phyloP scores from a whole-genome alignment of 2,113 vertebrate genomes.

The Nicator chloris region DNA sequence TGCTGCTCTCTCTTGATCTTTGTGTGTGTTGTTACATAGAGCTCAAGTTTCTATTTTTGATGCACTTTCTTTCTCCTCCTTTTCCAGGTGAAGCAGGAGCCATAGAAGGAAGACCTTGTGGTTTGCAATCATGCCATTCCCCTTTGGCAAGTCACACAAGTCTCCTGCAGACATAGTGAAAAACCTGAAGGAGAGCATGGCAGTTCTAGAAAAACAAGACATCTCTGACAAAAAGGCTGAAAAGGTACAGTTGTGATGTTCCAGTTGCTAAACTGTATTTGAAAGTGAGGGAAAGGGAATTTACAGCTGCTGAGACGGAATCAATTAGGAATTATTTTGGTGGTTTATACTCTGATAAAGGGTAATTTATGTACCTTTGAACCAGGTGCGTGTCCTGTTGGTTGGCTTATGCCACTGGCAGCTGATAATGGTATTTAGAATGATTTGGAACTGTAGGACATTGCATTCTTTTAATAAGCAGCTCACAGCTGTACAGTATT shows the following conservation, averaged over 20 bases:
- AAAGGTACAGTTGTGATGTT: slow-evolving; percentile 75
- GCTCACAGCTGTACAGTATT: neutral
- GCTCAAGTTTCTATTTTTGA: neutral
- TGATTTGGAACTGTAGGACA: neutral
- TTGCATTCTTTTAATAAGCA: neutral
- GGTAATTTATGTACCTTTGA: neutral
- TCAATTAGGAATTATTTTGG: neutral
- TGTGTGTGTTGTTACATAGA: neutral
- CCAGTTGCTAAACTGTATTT: neutral
- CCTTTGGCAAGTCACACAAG: slow-evolving; percentile 97
- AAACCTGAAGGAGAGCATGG: slow-evolving; percentile 96
- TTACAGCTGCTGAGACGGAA: neutral
- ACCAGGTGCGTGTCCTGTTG: neutral
- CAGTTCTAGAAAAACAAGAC: slow-evolving; percentile 91
- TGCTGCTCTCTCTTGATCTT: neutral
- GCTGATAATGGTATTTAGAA: neutral
- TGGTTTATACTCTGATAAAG: neutral
- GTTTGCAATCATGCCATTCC: slow-evolving; percentile 90
- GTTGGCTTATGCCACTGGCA: neutral
- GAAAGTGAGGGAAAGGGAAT: neutral
- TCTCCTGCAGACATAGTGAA: slow-evolving; percentile 97
- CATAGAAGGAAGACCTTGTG: slow-evolving; percentile 68
- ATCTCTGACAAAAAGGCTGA: slow-evolving; percentile 95
- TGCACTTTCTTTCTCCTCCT: neutral
- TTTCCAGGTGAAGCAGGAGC: slow-evolving; percentile 78